These are phyloP conservation scores for Pempheris klunzingeri DNA, from an alignment of 2,797 vertebrate genomes.

Conservation along the genomic window DNA sequence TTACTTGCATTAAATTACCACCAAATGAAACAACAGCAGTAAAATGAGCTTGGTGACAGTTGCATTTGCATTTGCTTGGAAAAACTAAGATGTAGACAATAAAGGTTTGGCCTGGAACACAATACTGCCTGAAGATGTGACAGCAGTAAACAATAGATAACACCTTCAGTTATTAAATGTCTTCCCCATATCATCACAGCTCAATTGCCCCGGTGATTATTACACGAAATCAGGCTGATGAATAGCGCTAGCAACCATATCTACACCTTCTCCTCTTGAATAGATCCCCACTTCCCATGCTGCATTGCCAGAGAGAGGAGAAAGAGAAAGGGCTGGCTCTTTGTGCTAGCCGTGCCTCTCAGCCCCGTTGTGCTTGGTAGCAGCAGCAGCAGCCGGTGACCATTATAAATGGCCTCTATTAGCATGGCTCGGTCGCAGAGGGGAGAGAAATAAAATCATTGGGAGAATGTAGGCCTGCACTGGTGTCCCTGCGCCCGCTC, in stretches of 20 bases:
- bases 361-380: slow-evolving; percentile 69
- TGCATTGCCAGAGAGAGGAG: slow-evolving; percentile 66
- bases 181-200: slow-evolving; percentile 55
- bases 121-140: slow-evolving; percentile 40
- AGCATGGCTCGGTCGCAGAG: slow-evolving; percentile 86
- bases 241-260: slow-evolving; percentile 67
- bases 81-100: slow-evolving; percentile 37
- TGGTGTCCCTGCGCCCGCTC: slow-evolving; percentile 69
- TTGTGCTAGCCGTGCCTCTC: slow-evolving; percentile 71
- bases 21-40: slow-evolving; percentile 53
- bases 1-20: slow-evolving; percentile 61
- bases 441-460: slow-evolving; percentile 86
- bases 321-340: slow-evolving; percentile 64
- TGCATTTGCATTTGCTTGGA: slow-evolving; percentile 45
- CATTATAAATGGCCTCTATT: slow-evolving; percentile 90
- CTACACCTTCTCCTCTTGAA: slow-evolving; percentile 59
- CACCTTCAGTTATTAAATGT: slow-evolving; percentile 65
- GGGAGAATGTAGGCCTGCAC: slow-evolving; percentile 80
- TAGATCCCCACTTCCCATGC: slow-evolving; percentile 72
- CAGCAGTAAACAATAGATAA: slow-evolving; percentile 65
- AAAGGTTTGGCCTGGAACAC: slow-evolving; percentile 41
- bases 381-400: slow-evolving; percentile 82
- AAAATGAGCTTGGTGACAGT: slow-evolving; percentile 58
- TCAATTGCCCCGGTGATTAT: slow-evolving; percentile 71
- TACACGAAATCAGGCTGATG: slow-evolving; percentile 62